Conservation (phyloP, 2,113 vertebrate genomes). For the Chaetodon auriga region DNA sequence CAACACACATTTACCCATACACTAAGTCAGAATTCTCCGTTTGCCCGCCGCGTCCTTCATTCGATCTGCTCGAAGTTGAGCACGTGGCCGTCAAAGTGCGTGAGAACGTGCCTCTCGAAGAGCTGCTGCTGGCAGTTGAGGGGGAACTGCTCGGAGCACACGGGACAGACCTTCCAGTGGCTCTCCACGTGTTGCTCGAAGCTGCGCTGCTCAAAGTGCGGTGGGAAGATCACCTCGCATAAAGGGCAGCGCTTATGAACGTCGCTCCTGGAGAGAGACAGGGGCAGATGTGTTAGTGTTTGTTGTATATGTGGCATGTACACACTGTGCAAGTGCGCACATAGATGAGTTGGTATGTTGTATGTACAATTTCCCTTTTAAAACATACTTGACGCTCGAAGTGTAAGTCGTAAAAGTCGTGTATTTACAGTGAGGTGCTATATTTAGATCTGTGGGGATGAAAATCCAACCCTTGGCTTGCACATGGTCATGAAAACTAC, state of each 20-base stretch:
- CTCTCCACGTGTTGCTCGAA: conserved; percentile 98
- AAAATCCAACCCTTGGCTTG: no score
- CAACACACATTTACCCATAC: conserved; percentile 41
- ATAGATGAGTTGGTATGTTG: no score
- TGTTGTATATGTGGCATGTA: not conserved
- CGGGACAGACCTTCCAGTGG: conserved; percentile 98
- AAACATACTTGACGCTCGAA: no score
- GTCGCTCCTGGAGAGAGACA: conserved; percentile 81
- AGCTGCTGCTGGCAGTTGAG: conserved; percentile 94
- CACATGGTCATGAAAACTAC: no score
- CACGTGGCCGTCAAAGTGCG: conserved; percentile 95
- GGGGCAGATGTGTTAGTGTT: not conserved
- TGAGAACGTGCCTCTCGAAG: conserved; percentile 96
- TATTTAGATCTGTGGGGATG: no score
- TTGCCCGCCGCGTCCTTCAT: conserved; percentile 6
- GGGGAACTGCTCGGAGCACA: conserved; percentile 97
- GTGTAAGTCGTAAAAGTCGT: no score
- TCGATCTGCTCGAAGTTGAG: conserved; percentile 91
- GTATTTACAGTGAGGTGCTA: no score
- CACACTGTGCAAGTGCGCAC: no score
- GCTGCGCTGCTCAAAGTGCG: conserved; percentile 95
- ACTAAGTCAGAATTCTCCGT: not conserved
- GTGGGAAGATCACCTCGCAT: conserved; percentile 96
- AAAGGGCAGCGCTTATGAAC: conserved; percentile 96
- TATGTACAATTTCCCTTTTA: no score